These are phyloP conservation scores for Steatocranus sp. DNA, from an alignment of 2,797 vertebrate species.

Conservation along the genomic window DNA sequence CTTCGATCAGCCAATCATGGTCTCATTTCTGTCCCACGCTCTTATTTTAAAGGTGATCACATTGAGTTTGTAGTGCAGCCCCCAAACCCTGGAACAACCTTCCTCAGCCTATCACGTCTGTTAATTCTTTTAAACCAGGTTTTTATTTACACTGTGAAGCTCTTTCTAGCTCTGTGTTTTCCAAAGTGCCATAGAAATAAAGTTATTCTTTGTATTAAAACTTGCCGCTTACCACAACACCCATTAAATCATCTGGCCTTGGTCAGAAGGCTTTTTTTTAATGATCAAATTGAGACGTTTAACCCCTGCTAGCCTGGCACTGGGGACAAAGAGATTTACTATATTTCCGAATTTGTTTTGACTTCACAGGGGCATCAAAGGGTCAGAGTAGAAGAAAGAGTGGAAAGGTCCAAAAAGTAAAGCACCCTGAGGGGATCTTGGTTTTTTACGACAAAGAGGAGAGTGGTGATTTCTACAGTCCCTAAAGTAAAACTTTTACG, in stretches of 20 bases:
- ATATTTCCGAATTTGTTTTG: background rate
- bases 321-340: background rate
- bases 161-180: background rate
- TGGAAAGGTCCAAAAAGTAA: background rate
- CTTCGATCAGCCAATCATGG: background rate
- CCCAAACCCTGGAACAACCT: background rate
- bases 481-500: accelerated
- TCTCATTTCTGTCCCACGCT: background rate
- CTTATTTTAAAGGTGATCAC: background rate
- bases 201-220: accelerated
- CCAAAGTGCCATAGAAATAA: accelerated
- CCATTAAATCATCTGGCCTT: background rate
- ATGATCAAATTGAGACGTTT: background rate
- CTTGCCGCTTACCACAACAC: accelerated
- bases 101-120: accelerated
- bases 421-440: background rate
- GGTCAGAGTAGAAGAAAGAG: background rate
- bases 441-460: accelerated
- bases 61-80: accelerated
- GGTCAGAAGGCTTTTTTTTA: accelerated
- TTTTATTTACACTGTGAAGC: background rate
- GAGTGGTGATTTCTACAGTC: background rate
- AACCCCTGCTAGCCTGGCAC: background rate
- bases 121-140: accelerated
- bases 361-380: background rate